These are phyloP conservation scores for Larimichthys crocea DNA, from an alignment of 2,113 vertebrate species.

Conservation along the genomic window DNA sequence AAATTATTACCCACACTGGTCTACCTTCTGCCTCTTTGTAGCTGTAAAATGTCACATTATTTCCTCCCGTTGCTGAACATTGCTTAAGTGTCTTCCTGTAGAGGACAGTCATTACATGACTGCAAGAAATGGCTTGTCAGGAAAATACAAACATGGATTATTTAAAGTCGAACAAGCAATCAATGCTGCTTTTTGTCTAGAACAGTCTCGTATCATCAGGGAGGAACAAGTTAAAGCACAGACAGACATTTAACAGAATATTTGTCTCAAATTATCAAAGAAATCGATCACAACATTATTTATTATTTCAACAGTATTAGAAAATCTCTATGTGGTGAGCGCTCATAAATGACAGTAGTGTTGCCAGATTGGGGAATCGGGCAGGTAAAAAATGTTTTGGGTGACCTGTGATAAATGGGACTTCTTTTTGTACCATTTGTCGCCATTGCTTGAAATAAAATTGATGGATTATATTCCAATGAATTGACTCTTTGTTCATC, in stretches of 20 bases:
- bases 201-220: not conserved
- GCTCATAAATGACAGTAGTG: too few species aligned
- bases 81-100: not conserved
- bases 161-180: not conserved
- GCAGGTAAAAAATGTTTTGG: not conserved
- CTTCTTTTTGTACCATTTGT: not conserved
- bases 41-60: slow-evolving; percentile 17
- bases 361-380: not conserved
- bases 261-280: not conserved
- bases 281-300: not conserved
- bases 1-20: slow-evolving; percentile 2
- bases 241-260: not conserved
- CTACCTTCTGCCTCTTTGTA: not conserved
- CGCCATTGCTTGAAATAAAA: not conserved
- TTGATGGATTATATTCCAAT: not conserved
- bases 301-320: not conserved
- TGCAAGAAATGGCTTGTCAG: too few species aligned
- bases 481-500: not conserved
- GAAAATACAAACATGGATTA: not conserved
- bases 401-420: not conserved
- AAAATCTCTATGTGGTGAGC: not conserved
- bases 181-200: not conserved
- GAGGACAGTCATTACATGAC: not conserved
- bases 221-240: not conserved
- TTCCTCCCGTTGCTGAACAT: not conserved